Conservation (phyloP, 64 coral and sea anemone species). For the Cladopsammia gracilis region DNA sequence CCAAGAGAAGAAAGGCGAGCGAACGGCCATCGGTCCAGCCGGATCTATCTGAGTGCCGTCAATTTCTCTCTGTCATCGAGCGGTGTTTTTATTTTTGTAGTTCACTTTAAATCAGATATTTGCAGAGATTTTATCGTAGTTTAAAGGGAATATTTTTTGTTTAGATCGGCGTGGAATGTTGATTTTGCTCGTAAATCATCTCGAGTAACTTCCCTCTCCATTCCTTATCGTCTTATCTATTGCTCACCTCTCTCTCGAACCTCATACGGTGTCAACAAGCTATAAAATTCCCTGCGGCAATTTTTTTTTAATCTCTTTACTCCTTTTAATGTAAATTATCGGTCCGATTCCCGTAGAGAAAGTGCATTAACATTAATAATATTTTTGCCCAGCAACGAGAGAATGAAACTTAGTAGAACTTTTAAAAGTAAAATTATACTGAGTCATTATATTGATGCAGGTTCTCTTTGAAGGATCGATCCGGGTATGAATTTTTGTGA, state of each 20-base stretch:
- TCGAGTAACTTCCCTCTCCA: not conserved
- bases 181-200: conserved; percentile 9
- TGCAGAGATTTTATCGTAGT: conserved; percentile 15
- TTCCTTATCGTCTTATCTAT: conserved; percentile 24
- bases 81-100: conserved; percentile 1
- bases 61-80: not conserved
- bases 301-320: not conserved
- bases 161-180: conserved; percentile 27
- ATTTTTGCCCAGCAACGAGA: conserved; percentile 41
- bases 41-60: not conserved
- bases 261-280: conserved; percentile 4
- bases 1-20: not conserved
- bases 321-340: conserved; percentile 1
- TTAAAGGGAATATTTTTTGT: not conserved
- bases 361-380: conserved; percentile 23
- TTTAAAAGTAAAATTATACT: not conserved
- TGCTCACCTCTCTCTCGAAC: not conserved
- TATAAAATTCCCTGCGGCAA: conserved; percentile 9
- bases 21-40: not conserved
- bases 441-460: too few species aligned
- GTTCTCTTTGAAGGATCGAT: too few species aligned
- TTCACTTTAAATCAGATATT: not conserved
- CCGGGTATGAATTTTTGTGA: too few species aligned
- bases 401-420: not conserved
- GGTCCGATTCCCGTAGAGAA: not conserved